Conservation (phyloP, 2,888 invertebrate genomes). For the Cheilosia vernalis region DNA sequence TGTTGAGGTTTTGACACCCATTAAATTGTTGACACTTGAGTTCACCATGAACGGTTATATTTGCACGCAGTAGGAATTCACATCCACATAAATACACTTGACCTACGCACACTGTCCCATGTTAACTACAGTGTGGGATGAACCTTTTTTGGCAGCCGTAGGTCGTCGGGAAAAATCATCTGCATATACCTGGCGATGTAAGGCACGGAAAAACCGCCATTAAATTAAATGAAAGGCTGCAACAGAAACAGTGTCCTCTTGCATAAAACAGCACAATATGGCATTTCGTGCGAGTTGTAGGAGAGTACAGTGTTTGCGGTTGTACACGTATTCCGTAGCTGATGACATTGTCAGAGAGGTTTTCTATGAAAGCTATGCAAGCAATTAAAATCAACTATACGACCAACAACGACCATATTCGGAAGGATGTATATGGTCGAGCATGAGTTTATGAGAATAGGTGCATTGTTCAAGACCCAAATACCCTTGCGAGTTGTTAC, state of each 20-base stretch:
- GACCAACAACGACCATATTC: neutral
- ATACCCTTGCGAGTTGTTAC: conserved; percentile 8
- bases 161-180: conserved; percentile 42
- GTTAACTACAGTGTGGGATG: conserved; percentile 8
- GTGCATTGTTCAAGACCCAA: neutral
- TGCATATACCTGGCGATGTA: conserved; percentile 20
- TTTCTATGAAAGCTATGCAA: conserved; percentile 13
- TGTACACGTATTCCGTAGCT: conserved; percentile 15
- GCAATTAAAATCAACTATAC: conserved; percentile 43
- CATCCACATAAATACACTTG: neutral
- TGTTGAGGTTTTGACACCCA: conserved; percentile 65
- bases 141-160: conserved; percentile 8
- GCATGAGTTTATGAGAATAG: no score
- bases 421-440: no score
- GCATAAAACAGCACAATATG: neutral
- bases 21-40: conserved; percentile 67
- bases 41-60: conserved; percentile 29
- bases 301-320: conserved; percentile 43
- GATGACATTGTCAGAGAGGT: conserved; percentile 26
- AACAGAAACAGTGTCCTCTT: conserved; percentile 6
- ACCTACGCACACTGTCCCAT: neutral
- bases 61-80: neutral
- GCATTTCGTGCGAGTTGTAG: neutral
- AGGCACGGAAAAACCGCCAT: conserved; percentile 31
- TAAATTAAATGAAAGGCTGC: conserved; percentile 22